These are phyloP conservation scores for Sarcophilus harrisii DNA, from an alignment of 2,797 vertebrate species.

Conservation along the genomic window DNA sequence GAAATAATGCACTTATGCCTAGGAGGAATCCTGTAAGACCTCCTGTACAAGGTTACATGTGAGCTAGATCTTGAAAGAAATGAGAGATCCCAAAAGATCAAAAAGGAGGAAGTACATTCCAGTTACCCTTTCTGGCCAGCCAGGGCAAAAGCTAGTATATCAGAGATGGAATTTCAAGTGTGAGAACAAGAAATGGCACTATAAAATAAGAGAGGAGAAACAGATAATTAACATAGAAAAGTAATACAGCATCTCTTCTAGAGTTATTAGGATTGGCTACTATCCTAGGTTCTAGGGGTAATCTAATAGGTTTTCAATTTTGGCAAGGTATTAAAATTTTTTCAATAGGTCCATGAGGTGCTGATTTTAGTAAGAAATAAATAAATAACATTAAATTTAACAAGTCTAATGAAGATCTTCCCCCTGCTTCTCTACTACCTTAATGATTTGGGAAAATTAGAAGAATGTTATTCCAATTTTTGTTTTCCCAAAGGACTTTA, in stretches of 20 bases:
- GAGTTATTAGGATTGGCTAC: not conserved
- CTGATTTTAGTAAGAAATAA: conserved; percentile 52
- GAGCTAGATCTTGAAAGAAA: not conserved
- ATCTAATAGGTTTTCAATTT: not conserved
- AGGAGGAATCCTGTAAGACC: not conserved
- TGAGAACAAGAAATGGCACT: not conserved
- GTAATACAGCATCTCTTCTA: not conserved
- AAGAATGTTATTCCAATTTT: no score
- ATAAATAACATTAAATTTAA: not conserved
- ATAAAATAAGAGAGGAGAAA: not conserved
- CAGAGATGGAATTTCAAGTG: not conserved
- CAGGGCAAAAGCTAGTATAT: not conserved
- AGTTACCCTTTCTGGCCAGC: not conserved
- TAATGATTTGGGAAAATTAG: not conserved
- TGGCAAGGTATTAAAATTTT: conserved; percentile 5
- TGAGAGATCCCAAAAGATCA: not conserved
- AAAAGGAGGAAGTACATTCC: not conserved
- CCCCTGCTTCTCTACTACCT: not conserved
- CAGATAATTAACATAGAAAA: not conserved
- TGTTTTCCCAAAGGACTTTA: no score
- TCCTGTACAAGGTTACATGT: not conserved
- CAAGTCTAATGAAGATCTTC: not conserved
- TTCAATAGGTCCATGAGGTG: conserved; percentile 30
- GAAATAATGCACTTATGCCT: not conserved
- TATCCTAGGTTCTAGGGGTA: not conserved